Evolutionary conservation across 2,113 vertebrate genomes (phyloP).

Genomic region (Xenopus laevis): DNA sequence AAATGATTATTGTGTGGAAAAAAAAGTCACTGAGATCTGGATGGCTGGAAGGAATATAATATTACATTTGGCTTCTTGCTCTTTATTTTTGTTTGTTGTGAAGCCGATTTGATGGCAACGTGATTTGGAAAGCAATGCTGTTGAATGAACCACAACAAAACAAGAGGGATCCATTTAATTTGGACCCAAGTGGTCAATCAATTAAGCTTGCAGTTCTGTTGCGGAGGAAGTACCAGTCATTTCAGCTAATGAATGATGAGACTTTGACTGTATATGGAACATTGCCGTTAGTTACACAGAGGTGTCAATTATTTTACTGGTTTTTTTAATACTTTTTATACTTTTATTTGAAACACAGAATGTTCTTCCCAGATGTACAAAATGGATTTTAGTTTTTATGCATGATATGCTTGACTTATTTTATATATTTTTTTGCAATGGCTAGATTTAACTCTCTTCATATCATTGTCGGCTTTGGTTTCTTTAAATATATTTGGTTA

Average conservation of each 20-base stretch:
- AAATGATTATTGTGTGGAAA: too few species aligned
- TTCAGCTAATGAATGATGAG: conserved; percentile 34
- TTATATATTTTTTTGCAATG: not conserved
- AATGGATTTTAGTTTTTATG: not conserved
- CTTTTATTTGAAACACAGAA: conserved; percentile 4
- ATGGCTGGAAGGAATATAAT: conserved; percentile 16
- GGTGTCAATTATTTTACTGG: conserved; percentile 38
- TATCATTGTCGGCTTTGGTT: too few species aligned
- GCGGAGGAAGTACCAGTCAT: conserved; percentile 27
- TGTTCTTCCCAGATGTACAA: not conserved
- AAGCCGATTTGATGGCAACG: not conserved
- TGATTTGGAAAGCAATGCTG: conserved; percentile 19
- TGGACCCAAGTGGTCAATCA: conserved; percentile 39
- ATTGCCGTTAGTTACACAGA: conserved; percentile 23
- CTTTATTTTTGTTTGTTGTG: not conserved
- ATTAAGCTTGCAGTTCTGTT: conserved; percentile 15
- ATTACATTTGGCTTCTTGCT: not conserved
- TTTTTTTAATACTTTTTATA: not conserved
- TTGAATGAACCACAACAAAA: conserved; percentile 3
- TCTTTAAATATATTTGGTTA: too few species aligned
- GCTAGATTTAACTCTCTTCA: too few species aligned
- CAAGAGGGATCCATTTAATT: conserved; percentile 40
- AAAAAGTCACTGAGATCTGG: not conserved
- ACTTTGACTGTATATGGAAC: conserved; percentile 1
- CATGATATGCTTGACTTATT: not conserved